phyloP scores from a whole-genome alignment of 37 sponge, comb jelly and placozoan species.

The Cliona cf. orientalis region DNA sequence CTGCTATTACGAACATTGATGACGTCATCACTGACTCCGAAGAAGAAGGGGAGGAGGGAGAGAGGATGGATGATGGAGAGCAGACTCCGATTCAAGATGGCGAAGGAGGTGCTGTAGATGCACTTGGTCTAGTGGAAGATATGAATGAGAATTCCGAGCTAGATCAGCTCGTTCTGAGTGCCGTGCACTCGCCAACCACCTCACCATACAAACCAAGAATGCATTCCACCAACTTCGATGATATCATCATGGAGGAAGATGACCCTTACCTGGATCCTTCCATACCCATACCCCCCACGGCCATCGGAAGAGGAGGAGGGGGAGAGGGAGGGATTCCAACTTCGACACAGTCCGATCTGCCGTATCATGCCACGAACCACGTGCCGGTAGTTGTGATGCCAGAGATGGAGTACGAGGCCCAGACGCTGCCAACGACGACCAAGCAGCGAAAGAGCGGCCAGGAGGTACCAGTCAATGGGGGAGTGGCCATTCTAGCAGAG shows the following conservation, averaged over 20 bases:
- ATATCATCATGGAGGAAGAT: constrained; percentile 5
- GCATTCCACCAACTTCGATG: constrained; percentile 38
- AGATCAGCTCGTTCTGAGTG: constrained; percentile 32
- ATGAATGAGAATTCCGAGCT: not conserved
- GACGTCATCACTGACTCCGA: constrained; percentile 47
- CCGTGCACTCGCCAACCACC: constrained; percentile 15
- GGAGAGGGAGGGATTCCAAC: too few relatives aligned
- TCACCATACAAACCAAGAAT: not conserved
- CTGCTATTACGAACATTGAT: constrained; percentile 59
- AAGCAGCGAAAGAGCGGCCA: not conserved
- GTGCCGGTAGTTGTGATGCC: not conserved
- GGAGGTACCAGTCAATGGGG: not conserved
- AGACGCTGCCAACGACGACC: constrained; percentile 33
- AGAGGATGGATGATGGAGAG: not conserved
- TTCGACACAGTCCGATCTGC: not conserved
- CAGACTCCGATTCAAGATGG: not conserved
- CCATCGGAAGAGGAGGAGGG: too few relatives aligned
- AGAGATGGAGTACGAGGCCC: constrained; percentile 19
- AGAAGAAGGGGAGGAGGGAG: constrained; percentile 6
- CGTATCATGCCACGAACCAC: not conserved
- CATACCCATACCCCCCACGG: too few relatives aligned
- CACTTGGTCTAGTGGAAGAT: not conserved
- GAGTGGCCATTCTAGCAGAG: constrained; percentile 1
- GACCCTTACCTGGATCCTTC: not conserved
- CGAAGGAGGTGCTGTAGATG: not conserved